Base-by-base conservation (phyloP, 2,797 vertebrate species). In the Crocidura indochinensis region DNA sequence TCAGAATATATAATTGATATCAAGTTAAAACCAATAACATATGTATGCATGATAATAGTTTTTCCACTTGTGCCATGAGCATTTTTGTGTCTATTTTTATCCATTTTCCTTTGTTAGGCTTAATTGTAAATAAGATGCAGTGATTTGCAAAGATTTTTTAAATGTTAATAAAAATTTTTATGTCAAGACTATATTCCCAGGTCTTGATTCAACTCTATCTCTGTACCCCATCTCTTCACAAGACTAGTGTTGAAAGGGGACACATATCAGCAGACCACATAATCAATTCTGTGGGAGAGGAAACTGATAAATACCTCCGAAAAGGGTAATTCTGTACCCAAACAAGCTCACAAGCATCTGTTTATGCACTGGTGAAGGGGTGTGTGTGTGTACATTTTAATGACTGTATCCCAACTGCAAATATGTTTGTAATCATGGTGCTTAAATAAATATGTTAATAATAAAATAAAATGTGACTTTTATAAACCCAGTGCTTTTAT, bases 161-260 rank as follows among this genome's bases (percentile, higher is more conserved):
- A 87, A 83, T 87, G 83, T 49, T 53, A 82, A 82, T 72, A n/a
- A n/a, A 72, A 60, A 46, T 26, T 49, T 87, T 83, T 78, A n/a
- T 75, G 81, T 68, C 3, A 44, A 64, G 64, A 85, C 53, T 74
- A n/a, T 31, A 51, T 91, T 38, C 22, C 1, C 26, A n/a, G 29
- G n/a, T 47, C 64, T 81, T 15, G 17, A 60, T 91, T 79, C n/a
- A 75, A 47, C 22, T 85, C 17, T n/a, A 19, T 27, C 20, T 62
- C 29, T 27, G 6, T 44, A 8, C 22, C 2, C 11, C 15, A 10
- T 65, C 20, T 92, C 3, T 67, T 27, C 5, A 31, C 8, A 47
- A 1, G 8, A 65, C 6, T 47, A 1, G 47, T 84, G 17, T 10
- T 74, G 76, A 73, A 10, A 69, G 51, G 19, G 10, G 87, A 47